Evolutionary conservation across 2,888 invertebrate species (phyloP).

Genomic region (Pollenia amentaria): DNA sequence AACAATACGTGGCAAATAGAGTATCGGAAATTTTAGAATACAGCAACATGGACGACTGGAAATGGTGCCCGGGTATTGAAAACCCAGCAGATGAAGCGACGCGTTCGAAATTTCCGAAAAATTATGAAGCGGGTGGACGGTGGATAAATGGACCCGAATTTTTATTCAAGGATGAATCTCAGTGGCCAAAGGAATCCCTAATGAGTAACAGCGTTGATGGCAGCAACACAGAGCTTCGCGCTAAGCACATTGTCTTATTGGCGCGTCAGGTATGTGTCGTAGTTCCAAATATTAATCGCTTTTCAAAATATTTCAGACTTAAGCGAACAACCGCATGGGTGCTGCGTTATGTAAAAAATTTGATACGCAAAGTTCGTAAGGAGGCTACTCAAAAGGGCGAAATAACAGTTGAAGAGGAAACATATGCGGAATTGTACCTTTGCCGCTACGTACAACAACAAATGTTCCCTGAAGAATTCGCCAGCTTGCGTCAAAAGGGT

Average conservation of each 20-base stretch:
- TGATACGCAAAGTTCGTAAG: not conserved
- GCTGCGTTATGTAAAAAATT: constrained; percentile 10
- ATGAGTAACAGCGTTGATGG: not conserved
- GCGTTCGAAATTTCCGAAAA: constrained; percentile 11
- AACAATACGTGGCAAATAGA: not conserved
- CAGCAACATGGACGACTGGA: constrained; percentile 28
- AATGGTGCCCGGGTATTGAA: constrained; percentile 33
- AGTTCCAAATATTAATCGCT: constrained; percentile 15
- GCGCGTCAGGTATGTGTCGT: not conserved
- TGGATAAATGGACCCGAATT: constrained; percentile 51
- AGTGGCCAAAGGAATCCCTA: constrained; percentile 19
- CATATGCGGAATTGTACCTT: not conserved
- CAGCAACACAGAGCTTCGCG: constrained; percentile 22
- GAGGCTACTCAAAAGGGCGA: not conserved
- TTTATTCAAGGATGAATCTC: not conserved
- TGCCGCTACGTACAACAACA: constrained; percentile 6
- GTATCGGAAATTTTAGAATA: constrained; percentile 23
- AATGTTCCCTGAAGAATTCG: not conserved
- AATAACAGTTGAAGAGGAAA: not conserved
- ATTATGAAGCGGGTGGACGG: constrained; percentile 30
- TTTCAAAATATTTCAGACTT: constrained; percentile 23
- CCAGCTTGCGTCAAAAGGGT: not conserved
- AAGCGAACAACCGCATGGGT: constrained; percentile 28
- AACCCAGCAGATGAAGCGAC: constrained; percentile 64
- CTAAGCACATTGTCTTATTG: not conserved